Base-by-base conservation (phyloP, 2,113 vertebrate genomes). In the Meleagris gallopavo region DNA sequence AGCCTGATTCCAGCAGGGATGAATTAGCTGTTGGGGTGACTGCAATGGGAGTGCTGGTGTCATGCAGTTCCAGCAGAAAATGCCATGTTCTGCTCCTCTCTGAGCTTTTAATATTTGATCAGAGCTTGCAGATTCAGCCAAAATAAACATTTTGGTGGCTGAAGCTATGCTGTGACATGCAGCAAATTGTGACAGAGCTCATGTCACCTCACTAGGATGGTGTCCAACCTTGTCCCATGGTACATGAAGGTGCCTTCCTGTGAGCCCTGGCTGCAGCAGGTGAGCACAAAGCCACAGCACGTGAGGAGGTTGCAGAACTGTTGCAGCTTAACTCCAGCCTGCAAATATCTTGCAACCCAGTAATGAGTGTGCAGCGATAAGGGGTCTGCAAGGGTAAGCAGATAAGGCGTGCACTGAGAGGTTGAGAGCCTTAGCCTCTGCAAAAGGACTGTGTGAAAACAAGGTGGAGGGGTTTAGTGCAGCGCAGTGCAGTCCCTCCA, bases 401-500 rank as follows among this genome's bases (percentile, higher is more conserved):
- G 86, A 36, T 66, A 66, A 80, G 54, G 60, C 15, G 60, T 25
- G 86, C 74, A 10, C 14, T 60, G 57, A 62, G 48, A 30, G n/a
- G 20, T 4, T 57, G 70, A 32, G 24, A 69, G 77, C 12, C 58
- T 19, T 60, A 64, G 22, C 55, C 72, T 15, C 25, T 34, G 25
- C 50, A 79, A 34, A 29, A 21, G 62, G 52, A 5, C 64, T 43
- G 19, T 18, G 2, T 24, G 29, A 73, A 65, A 22, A 25, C 2
- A 2, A 46, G 61, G 27, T 10, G 34, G 66, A 83, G 64, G 64
- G 16, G 16, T 2, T 10, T 20, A 34, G n/a, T 12, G 8, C 43
- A 2, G 5, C 57, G 34, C n/a, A 57, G 4, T 1, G 0, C n/a
- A 2, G n/a, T 1, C 0, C 38, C 43, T 71, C 36, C 0, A 0